A percentile compares a stretch with the other conserved stretches of the same genome.
Evolutionary conservation across 2,113 vertebrate species (phyloP).

Genomic region (Varanus komodoensis): DNA sequence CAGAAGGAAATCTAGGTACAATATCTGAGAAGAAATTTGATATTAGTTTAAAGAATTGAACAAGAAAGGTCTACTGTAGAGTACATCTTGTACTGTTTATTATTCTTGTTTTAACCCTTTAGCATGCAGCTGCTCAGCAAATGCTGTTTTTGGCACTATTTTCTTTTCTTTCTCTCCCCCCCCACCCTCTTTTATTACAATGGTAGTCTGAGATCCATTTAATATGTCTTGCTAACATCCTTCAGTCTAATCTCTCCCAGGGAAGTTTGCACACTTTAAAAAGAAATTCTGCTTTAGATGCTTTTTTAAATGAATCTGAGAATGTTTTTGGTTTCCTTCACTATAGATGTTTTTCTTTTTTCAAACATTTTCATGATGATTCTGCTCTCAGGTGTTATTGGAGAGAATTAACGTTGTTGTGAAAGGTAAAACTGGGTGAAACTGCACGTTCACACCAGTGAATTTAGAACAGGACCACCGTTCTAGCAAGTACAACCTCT

Average conservation of each 20-base stretch:
- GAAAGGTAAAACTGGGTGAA: slow-evolving; percentile 17
- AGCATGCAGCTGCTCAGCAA: slow-evolving; percentile 17
- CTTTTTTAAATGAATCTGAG: slow-evolving; percentile 8
- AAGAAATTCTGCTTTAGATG: slow-evolving; percentile 17
- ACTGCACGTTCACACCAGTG: slow-evolving; percentile 4
- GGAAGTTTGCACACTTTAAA: slow-evolving; percentile 36
- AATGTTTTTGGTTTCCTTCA: neutral
- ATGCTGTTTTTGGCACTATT: slow-evolving; percentile 41
- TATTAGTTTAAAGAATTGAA: slow-evolving; percentile 48
- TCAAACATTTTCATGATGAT: slow-evolving; percentile 33
- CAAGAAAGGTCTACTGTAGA: neutral
- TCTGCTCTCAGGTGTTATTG: neutral
- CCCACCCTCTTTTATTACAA: slow-evolving; percentile 2
- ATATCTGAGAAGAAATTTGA: slow-evolving; percentile 35
- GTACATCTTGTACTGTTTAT: neutral
- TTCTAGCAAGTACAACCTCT: neutral
- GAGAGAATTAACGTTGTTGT: slow-evolving; percentile 43
- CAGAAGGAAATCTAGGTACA: slow-evolving; percentile 34
- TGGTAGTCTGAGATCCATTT: slow-evolving; percentile 39
- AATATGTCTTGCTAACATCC: slow-evolving; percentile 44
- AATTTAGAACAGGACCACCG: neutral
- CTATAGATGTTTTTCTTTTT: slow-evolving; percentile 36
- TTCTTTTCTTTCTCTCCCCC: neutral
- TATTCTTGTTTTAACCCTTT: slow-evolving; percentile 44
- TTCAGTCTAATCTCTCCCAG: slow-evolving; percentile 44